Evolutionary conservation across 2,888 invertebrate genomes (phyloP).

Genomic region (Geophilus truncorum): DNA sequence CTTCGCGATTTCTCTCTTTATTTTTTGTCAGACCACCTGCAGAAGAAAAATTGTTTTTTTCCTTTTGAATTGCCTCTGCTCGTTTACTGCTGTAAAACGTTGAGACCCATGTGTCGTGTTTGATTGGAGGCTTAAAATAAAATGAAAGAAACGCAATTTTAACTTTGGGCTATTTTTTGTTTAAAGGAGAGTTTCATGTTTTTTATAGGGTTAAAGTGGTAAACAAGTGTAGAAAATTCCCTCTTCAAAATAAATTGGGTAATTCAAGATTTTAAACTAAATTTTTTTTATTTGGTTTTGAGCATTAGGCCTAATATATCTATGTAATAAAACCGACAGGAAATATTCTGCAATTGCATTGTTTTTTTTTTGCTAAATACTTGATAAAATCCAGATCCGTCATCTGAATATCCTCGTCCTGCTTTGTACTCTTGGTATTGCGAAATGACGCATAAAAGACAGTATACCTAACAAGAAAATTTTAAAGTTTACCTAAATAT

Average conservation of each 20-base stretch:
- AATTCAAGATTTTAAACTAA: too few species aligned
- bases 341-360: too few species aligned
- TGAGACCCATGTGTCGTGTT: conserved; percentile 20
- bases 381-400: conserved; percentile 32
- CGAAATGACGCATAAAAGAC: conserved; percentile 75
- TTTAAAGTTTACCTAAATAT: neutral
- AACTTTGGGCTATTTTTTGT: too few species aligned
- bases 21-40: neutral
- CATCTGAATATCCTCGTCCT: conserved; percentile 56
- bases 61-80: neutral
- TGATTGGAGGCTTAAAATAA: conserved; percentile 5
- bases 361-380: neutral
- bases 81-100: neutral
- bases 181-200: too few species aligned
- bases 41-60: neutral
- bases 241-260: too few species aligned
- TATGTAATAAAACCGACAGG: too few species aligned
- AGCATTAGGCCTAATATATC: too few species aligned
- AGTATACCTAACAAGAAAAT: conserved; percentile 60
- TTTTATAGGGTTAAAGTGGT: too few species aligned
- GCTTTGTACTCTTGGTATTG: conserved; percentile 76
- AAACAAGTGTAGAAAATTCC: too few species aligned
- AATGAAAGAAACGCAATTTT: neutral
- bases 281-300: too few species aligned
- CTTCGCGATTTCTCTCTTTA: neutral